phyloP scores from a whole-genome alignment of 2,888 invertebrate species.

The Agonum fuliginosum region DNA sequence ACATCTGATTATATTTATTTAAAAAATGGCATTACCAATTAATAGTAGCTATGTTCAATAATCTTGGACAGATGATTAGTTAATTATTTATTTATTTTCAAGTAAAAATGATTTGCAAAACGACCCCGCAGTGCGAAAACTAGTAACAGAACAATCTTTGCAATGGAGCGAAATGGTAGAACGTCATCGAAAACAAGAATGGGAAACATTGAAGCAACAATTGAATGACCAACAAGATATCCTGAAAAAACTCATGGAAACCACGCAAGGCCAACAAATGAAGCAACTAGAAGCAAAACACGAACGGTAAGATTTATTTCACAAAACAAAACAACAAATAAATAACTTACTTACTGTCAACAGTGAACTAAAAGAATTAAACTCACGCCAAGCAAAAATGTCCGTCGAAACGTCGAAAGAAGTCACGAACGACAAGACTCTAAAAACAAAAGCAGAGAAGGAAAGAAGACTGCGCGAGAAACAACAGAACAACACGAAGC shows the following conservation, averaged over 20 bases:
- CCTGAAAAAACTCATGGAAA: constrained; percentile 84
- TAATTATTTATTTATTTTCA: too few species aligned
- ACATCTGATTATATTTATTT: too few species aligned
- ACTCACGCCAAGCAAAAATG: constrained; percentile 93
- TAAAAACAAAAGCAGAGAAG: constrained; percentile 97
- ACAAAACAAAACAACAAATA: not conserved
- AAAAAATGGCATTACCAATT: too few species aligned
- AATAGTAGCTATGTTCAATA: too few species aligned
- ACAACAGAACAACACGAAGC: constrained; percentile 98
- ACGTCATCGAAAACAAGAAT: constrained; percentile 87
- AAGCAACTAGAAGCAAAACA: constrained; percentile 93
- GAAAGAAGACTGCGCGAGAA: constrained; percentile 95
- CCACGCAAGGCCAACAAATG: constrained; percentile 88
- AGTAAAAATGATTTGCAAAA: constrained; percentile 88
- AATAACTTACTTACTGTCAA: not conserved
- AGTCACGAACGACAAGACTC: constrained; percentile 95
- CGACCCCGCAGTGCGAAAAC: constrained; percentile 85
- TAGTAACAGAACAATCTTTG: constrained; percentile 93
- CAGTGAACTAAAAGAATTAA: constrained; percentile 97
- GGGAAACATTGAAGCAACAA: constrained; percentile 86
- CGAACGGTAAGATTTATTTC: constrained; percentile 77
- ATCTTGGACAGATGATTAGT: too few species aligned
- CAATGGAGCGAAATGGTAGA: constrained; percentile 96
- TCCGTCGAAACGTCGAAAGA: constrained; percentile 98
- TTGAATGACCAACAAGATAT: constrained; percentile 88